A percentile compares a stretch with the other conserved stretches of the same genome.
phyloP scores from a whole-genome alignment of 2,888 invertebrate genomes.

The Caenorhabditis sinica region DNA sequence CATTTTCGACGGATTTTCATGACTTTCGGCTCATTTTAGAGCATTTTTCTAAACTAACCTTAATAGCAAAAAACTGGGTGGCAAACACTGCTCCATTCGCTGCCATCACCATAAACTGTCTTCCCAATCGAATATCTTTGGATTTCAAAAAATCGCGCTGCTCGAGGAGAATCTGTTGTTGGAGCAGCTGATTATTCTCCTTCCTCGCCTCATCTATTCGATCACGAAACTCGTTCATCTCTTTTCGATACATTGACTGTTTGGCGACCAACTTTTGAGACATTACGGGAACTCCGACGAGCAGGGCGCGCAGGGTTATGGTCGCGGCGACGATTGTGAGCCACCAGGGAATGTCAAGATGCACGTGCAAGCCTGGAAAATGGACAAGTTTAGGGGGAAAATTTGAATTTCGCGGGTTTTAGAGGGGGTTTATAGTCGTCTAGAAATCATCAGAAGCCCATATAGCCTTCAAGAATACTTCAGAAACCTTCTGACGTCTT shows the following conservation, averaged over 20 bases:
- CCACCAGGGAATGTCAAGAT: conserved; percentile 95
- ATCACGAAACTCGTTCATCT: conserved; percentile 90
- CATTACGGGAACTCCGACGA: conserved; percentile 92
- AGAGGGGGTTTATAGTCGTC: no score
- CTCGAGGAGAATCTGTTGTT: conserved; percentile 77
- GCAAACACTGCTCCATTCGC: conserved; percentile 91
- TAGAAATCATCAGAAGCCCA: no score
- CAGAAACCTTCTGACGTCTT: no score
- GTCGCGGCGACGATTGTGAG: conserved; percentile 91
- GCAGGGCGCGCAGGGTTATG: conserved; percentile 88
- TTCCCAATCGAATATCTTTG: conserved; percentile 77
- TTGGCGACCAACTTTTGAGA: conserved; percentile 88
- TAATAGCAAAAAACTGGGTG: conserved; percentile 93
- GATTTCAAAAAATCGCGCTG: conserved; percentile 78
- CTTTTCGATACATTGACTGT: conserved; percentile 92
- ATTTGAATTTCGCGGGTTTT: background rate
- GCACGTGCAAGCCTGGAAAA: conserved; percentile 88
- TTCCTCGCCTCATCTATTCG: conserved; percentile 92
- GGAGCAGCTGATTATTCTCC: conserved; percentile 79
- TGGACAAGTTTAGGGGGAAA: background rate
- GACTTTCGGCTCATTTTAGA: background rate
- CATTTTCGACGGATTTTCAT: background rate
- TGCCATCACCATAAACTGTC: conserved; percentile 79
- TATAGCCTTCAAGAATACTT: no score
- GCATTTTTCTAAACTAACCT: conserved; percentile 82